Conservation (phyloP, 2,888 invertebrate species). For the Phyllotreta striolata region DNA sequence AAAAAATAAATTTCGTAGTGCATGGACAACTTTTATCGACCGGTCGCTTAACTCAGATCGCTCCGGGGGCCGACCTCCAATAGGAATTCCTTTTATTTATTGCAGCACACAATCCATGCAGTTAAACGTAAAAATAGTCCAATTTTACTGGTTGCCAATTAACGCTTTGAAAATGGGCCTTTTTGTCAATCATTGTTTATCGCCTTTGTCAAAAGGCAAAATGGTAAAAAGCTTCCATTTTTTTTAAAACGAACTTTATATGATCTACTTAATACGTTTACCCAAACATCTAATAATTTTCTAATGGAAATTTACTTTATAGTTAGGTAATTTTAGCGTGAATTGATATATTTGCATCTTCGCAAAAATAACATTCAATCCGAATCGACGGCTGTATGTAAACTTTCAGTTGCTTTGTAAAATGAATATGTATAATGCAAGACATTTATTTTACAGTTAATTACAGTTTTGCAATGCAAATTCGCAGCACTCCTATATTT, state of each 20-base stretch:
- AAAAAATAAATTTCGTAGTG: slow-evolving; percentile 1
- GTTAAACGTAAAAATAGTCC: slow-evolving; percentile 6
- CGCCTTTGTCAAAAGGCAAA: slow-evolving; percentile 2
- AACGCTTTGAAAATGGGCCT: slow-evolving; percentile 5
- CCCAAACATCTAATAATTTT: too few species aligned
- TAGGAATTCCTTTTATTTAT: slow-evolving; percentile 13
- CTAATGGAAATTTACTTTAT: too few species aligned
- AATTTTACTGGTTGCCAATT: slow-evolving; percentile 12
- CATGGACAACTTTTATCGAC: slow-evolving; percentile 1
- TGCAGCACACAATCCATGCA: slow-evolving; percentile 1
- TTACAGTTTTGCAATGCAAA: slow-evolving; percentile 60
- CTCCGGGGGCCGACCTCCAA: slow-evolving; percentile 1
- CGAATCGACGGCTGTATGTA: slow-evolving; percentile 48
- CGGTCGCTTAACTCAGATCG: slow-evolving; percentile 4
- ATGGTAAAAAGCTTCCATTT: not conserved
- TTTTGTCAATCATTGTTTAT: slow-evolving; percentile 11
- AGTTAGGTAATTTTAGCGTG: too few species aligned
- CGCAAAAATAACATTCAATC: slow-evolving; percentile 29
- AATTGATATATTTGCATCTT: slow-evolving; percentile 29
- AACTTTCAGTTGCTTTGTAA: slow-evolving; percentile 49
- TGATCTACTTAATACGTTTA: too few species aligned
- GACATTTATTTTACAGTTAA: slow-evolving; percentile 58
- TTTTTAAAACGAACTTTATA: too few species aligned
- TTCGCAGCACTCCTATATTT: slow-evolving; percentile 56
- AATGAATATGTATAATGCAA: slow-evolving; percentile 56